phyloP scores from a whole-genome alignment of 2,113 vertebrate genomes.

The Oncorhynchus gorbuscha region DNA sequence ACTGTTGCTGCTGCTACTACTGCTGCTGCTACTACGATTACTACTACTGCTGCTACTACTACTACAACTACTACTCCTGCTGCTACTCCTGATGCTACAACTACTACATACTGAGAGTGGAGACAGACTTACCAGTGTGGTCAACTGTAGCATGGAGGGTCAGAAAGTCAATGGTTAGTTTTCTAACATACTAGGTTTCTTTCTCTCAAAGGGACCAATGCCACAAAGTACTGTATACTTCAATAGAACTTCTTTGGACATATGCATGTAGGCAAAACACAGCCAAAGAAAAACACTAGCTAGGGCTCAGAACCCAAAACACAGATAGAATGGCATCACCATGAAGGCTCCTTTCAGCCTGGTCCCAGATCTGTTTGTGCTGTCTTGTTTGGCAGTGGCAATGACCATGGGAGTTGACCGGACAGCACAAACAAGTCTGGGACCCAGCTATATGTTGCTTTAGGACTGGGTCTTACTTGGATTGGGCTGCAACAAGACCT shows the following conservation, averaged over 20 bases:
- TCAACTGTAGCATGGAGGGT: slow-evolving; percentile 77
- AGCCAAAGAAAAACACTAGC: too few relatives aligned
- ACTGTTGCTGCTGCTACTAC: accelerated
- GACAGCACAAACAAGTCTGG: not conserved
- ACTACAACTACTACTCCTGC: accelerated
- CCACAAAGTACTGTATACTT: too few relatives aligned
- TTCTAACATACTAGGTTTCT: slow-evolving; percentile 13
- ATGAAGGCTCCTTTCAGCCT: too few relatives aligned
- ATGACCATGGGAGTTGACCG: too few relatives aligned
- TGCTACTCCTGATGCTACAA: too few relatives aligned
- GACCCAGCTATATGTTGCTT: not conserved
- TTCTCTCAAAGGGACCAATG: not conserved
- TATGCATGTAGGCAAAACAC: too few relatives aligned
- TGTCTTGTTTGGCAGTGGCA: too few relatives aligned
- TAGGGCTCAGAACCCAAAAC: too few relatives aligned
- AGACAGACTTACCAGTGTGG: slow-evolving; percentile 72
- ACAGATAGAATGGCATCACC: too few relatives aligned
- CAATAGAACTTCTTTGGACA: too few relatives aligned
- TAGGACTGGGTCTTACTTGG: slow-evolving; percentile 78
- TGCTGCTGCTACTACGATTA: accelerated
- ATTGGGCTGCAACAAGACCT: slow-evolving; percentile 91
- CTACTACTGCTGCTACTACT: accelerated
- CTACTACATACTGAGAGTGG: slow-evolving; percentile 5
- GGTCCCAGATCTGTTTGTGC: too few relatives aligned
- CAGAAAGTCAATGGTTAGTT: slow-evolving; percentile 67